phyloP scores from a whole-genome alignment of 2,113 vertebrate species.

The Myanophis thanlyinensis region DNA sequence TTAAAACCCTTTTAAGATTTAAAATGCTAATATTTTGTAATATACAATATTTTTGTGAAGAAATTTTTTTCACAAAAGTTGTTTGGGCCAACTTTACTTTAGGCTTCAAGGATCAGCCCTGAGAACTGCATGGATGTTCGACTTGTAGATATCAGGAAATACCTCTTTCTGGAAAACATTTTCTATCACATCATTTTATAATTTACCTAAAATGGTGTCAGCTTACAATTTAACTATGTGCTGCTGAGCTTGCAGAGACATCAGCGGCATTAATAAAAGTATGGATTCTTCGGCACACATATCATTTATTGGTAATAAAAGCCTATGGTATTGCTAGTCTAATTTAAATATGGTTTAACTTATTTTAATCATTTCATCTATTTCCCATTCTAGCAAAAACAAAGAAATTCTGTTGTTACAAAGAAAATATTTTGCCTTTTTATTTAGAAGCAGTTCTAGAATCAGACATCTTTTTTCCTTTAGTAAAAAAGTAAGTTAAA shows the following conservation, averaged over 20 bases:
- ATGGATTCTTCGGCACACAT: neutral
- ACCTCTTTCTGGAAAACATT: neutral
- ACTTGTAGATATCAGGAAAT: neutral
- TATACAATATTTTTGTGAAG: neutral
- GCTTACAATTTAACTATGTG: neutral
- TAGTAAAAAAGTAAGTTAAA: neutral
- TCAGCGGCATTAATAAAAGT: neutral
- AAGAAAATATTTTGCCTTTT: neutral
- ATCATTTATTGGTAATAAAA: neutral
- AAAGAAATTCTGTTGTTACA: too few species aligned
- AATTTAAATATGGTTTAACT: neutral
- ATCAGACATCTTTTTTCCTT: neutral
- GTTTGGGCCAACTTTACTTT: neutral
- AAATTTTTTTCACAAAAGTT: neutral
- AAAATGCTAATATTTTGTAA: neutral
- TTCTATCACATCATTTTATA: neutral
- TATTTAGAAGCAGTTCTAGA: neutral
- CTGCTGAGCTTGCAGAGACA: neutral
- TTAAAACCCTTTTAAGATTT: neutral
- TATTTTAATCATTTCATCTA: neutral
- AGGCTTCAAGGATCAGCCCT: neutral
- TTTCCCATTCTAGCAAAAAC: neutral
- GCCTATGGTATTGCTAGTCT: neutral
- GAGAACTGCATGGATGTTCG: neutral
- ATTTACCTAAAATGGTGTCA: neutral